phyloP scores from a whole-genome alignment of 37 sponge, comb jelly and placozoan species.

The Beroe forskalii region DNA sequence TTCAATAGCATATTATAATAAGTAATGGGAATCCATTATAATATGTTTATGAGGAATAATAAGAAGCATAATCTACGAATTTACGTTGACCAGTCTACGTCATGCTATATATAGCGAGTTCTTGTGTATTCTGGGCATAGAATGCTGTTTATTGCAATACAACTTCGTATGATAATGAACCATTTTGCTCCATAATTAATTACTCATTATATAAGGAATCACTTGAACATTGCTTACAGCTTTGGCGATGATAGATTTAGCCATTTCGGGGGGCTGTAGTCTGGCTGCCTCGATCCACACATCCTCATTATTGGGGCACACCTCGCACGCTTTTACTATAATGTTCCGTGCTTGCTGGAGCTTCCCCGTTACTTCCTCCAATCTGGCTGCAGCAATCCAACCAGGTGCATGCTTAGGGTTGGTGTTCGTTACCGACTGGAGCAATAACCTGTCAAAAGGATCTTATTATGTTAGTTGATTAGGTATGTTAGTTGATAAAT shows the following conservation, averaged over 20 bases:
- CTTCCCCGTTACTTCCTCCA: conserved; percentile 96
- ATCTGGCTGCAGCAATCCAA: conserved; percentile 96
- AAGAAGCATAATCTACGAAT: too few species aligned
- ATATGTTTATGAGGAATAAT: too few species aligned
- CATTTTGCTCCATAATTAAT: too few species aligned
- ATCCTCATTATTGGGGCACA: conserved; percentile 91
- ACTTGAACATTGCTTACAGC: too few species aligned
- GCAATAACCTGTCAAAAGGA: conserved; percentile 71
- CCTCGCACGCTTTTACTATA: conserved; percentile 79
- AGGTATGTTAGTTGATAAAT: not conserved
- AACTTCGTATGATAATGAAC: too few species aligned
- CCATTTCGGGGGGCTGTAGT: conserved; percentile 70
- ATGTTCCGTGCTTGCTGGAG: conserved; percentile 92
- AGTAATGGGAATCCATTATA: too few species aligned
- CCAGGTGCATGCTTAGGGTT: conserved; percentile 98
- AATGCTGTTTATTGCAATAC: too few species aligned
- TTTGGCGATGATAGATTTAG: conserved; percentile 62
- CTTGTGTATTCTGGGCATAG: too few species aligned
- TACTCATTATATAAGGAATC: too few species aligned
- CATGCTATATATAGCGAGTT: too few species aligned
- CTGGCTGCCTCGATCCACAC: conserved; percentile 94
- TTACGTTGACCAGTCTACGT: too few species aligned
- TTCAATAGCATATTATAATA: too few species aligned
- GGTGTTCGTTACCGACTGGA: conserved; percentile 93
- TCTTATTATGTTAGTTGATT: not conserved